Evolutionary conservation across 2,888 invertebrate genomes (phyloP).

Genomic region (Lagria hirta): DNA sequence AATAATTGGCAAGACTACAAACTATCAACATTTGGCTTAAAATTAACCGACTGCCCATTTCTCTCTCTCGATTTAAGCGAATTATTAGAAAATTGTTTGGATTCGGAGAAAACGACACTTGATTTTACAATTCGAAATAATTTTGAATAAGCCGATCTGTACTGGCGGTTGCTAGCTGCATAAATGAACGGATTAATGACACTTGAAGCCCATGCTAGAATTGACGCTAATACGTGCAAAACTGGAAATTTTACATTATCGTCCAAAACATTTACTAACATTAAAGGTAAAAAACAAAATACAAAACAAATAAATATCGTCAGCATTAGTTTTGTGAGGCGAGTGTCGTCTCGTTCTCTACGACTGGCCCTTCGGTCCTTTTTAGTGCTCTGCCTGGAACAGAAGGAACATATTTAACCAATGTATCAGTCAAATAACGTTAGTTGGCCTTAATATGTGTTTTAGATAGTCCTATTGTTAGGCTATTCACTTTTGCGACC

Average conservation of each 20-base stretch:
- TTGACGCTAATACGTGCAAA: slow-evolving; percentile 80
- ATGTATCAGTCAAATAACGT: no score
- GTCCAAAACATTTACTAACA: slow-evolving; percentile 86
- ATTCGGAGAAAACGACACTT: slow-evolving; percentile 45
- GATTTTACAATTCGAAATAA: slow-evolving; percentile 53
- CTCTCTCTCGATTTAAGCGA: slow-evolving; percentile 38
- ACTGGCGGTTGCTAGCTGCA: slow-evolving; percentile 85
- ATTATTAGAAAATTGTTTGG: slow-evolving; percentile 38
- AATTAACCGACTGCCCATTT: slow-evolving; percentile 38
- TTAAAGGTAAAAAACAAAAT: slow-evolving; percentile 82
- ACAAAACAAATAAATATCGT: slow-evolving; percentile 86
- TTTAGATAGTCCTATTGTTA: no score
- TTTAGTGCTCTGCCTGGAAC: slow-evolving; percentile 39
- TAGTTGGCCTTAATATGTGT: no score
- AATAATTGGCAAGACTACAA: slow-evolving; percentile 17
- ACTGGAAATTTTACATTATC: slow-evolving; percentile 73
- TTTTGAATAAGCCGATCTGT: slow-evolving; percentile 64
- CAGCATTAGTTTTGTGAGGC: slow-evolving; percentile 83
- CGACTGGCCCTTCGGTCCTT: slow-evolving; percentile 40
- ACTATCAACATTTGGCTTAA: slow-evolving; percentile 31
- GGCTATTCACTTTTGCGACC: no score
- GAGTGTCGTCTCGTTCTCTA: slow-evolving; percentile 69
- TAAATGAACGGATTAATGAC: slow-evolving; percentile 90
- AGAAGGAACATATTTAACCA: slow-evolving; percentile 6
- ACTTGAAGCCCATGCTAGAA: slow-evolving; percentile 87